Conservation (phyloP, 2,113 vertebrate species). For the Serinus canaria region DNA sequence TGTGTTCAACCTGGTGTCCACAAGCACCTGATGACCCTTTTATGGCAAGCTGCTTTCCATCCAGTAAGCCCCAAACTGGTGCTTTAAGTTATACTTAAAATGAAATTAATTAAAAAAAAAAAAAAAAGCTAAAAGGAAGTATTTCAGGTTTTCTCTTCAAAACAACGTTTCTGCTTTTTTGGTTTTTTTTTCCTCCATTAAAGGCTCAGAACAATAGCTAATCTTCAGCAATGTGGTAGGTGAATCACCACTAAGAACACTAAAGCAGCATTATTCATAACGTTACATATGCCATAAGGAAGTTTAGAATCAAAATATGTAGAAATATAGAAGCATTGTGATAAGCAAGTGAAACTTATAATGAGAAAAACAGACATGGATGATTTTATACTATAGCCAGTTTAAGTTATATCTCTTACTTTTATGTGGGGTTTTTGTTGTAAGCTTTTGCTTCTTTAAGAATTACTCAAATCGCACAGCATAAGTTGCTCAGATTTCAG, state of each 20-base stretch:
- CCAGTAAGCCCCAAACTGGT: background rate
- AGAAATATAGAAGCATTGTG: background rate
- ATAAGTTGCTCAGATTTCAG: background rate
- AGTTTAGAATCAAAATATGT: background rate
- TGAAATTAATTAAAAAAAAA: background rate
- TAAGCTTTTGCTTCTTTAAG: background rate
- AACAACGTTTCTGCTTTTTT: background rate
- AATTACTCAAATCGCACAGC: background rate
- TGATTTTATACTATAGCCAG: background rate
- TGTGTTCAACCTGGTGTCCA: background rate
- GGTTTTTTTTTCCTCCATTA: background rate
- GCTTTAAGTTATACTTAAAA: background rate
- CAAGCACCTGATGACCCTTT: accelerated
- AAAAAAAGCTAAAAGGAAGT: background rate
- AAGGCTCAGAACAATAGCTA: background rate
- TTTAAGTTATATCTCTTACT: background rate
- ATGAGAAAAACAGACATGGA: background rate
- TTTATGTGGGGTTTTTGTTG: background rate
- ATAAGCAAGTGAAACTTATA: background rate
- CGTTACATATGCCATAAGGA: background rate
- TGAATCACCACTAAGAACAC: background rate
- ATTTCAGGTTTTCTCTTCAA: background rate
- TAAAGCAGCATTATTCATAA: background rate
- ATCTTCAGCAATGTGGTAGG: background rate
- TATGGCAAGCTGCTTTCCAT: background rate